These are phyloP conservation scores for Arctia plantaginis DNA, from an alignment of 2,888 invertebrate genomes.

Conservation along the genomic window DNA sequence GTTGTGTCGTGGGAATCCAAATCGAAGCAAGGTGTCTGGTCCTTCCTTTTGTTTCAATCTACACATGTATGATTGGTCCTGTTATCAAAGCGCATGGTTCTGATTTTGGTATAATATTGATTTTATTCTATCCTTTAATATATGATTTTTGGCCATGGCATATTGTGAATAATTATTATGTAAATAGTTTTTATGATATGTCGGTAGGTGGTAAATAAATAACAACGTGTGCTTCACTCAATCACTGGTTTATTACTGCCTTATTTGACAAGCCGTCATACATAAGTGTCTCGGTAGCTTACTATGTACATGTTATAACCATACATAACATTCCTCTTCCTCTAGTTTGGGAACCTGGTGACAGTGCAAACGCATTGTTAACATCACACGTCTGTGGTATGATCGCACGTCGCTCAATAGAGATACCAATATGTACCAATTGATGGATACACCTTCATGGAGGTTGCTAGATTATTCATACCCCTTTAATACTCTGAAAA, in stretches of 20 bases:
- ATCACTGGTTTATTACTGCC: no score
- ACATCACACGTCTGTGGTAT: conserved; percentile 77
- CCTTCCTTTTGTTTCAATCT: conserved; percentile 74
- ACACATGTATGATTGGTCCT: conserved; percentile 62
- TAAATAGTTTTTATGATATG: conserved; percentile 73
- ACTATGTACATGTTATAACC: no score
- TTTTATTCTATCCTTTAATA: conserved; percentile 22
- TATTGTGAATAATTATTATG: conserved; percentile 59
- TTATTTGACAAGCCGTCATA: no score
- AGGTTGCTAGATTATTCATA: conserved; percentile 35
- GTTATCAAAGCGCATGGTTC: conserved; percentile 30
- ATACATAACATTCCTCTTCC: no score
- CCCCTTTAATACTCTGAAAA: conserved; percentile 23
- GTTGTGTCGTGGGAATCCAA: conserved; percentile 76
- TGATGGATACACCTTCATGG: conserved; percentile 43
- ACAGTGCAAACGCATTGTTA: no score
- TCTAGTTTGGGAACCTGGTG: no score
- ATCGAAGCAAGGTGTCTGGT: conserved; percentile 73
- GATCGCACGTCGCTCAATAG: conserved; percentile 73
- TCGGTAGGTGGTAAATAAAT: conserved; percentile 67
- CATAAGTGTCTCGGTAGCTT: no score
- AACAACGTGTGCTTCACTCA: no score
- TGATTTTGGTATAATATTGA: background rate
- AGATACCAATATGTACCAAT: conserved; percentile 53
- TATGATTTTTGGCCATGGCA: conserved; percentile 32